phyloP scores from a whole-genome alignment of 2,888 invertebrate genomes.

The Nomada hirtipes region DNA sequence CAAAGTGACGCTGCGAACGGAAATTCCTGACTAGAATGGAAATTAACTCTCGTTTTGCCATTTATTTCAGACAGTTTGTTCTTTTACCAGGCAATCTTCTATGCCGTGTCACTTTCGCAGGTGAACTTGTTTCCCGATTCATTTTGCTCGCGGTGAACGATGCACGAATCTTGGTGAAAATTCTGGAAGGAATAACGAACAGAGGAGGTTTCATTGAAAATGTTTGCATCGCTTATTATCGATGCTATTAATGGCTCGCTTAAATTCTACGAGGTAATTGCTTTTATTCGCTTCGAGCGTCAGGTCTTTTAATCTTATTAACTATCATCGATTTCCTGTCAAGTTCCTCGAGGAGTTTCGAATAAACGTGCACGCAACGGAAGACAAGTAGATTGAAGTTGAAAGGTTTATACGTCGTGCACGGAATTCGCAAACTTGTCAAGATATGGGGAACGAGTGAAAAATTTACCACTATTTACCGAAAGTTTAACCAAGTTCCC shows the following conservation, averaged over 20 bases:
- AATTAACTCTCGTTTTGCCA: constrained; percentile 32
- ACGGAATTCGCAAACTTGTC: too few relatives aligned
- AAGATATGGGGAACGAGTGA: too few relatives aligned
- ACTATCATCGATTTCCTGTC: constrained; percentile 49
- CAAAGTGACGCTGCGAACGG: constrained; percentile 31
- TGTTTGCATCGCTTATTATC: constrained; percentile 31
- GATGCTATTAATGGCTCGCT: constrained; percentile 30
- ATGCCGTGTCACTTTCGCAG: neutral
- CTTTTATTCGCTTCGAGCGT: constrained; percentile 33
- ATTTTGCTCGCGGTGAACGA: neutral
- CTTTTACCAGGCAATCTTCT: neutral
- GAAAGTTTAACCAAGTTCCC: constrained; percentile 10
- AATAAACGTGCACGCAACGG: constrained; percentile 14
- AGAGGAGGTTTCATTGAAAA: neutral
- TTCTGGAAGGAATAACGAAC: neutral
- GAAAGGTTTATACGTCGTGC: too few relatives aligned
- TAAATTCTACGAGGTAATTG: constrained; percentile 36
- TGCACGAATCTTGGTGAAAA: neutral
- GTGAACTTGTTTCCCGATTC: too few relatives aligned
- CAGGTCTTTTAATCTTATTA: constrained; percentile 49
- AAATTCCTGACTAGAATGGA: constrained; percentile 35
- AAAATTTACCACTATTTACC: neutral
- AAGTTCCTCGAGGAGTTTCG: constrained; percentile 24
- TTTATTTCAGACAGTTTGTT: neutral
- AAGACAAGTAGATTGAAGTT: constrained; percentile 1